A percentile compares a stretch with the other conserved stretches of the same genome.
These are phyloP conservation scores for Distichodus sexfasciatus DNA, from an alignment of 2,797 vertebrate species.

Conservation along the genomic window DNA sequence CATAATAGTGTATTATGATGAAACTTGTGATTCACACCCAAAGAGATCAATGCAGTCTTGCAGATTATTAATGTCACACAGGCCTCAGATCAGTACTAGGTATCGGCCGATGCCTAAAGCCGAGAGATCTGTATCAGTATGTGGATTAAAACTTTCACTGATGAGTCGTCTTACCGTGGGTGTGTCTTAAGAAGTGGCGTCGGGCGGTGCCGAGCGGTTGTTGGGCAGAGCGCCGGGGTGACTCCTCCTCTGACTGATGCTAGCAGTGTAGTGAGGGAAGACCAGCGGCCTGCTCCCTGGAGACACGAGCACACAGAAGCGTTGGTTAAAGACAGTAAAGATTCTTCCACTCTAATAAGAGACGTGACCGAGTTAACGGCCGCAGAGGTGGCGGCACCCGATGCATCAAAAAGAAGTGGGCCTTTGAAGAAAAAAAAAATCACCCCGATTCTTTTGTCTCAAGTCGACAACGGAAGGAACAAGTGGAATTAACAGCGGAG, in stretches of 20 bases:
- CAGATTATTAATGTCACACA: no score
- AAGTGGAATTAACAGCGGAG: neutral
- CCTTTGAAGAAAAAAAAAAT: neutral
- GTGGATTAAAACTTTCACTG: neutral
- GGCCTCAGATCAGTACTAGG: no score
- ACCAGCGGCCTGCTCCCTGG: conserved; percentile 82
- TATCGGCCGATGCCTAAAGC: no score
- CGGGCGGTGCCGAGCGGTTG: conserved; percentile 76
- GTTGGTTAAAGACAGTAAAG: neutral
- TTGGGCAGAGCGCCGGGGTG: conserved; percentile 69
- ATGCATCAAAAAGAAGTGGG: neutral
- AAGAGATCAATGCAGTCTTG: no score
- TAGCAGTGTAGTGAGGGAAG: conserved; percentile 80
- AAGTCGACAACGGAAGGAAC: neutral
- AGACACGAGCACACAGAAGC: conserved; percentile 37
- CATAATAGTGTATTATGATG: no score
- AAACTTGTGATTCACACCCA: no score
- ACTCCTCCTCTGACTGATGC: conserved; percentile 78
- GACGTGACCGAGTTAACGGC: neutral
- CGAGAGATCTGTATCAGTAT: no score
- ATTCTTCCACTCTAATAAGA: neutral
- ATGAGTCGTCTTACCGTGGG: conserved; percentile 58
- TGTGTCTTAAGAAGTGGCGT: conserved; percentile 80
- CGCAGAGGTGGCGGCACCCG: neutral
- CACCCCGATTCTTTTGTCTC: neutral